Base-by-base conservation (phyloP, 2,113 vertebrate genomes). In the Cryptotis parvus region DNA sequence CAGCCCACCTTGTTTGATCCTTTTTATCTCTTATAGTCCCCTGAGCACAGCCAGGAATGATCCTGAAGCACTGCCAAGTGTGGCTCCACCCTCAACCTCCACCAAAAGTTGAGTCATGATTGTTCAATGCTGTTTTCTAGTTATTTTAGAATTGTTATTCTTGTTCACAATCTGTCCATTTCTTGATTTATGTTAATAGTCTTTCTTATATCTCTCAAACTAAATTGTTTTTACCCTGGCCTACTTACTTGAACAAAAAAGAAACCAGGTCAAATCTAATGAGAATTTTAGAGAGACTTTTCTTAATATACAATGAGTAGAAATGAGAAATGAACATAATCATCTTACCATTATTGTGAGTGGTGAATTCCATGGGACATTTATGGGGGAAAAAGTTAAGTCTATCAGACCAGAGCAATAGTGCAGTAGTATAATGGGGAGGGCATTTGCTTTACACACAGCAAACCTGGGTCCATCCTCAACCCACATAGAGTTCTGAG, bases 261-360 rank as follows among this genome's bases (percentile, higher is more conserved):
- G 75, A 96, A 92, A 90, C 72, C 35, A 27, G 66, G 43, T 39
- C 77, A 90, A 89, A 33, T 39, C 76, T 94, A 83, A 89, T 87
- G 68, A 91, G 89, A 93, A 78, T 35, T 84, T 75, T 55, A 45
- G 29, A 78, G 29, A 84, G 58, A 85, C 29, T 70, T 92, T 66
- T 81, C 63, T 35, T 89, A 31, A 35, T 55, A 95, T 35, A 83
- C 55, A 84, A 39, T 66, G 37, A 70, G 43, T 41, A 85, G 66
- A 94, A 92, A 76, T 68, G n/a, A 91, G 33, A 87, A 84, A 92
- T 68, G 16, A 65, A 90, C 43, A 10, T 69, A 84, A 78, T 74
- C 26, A 84, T 63, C 18, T 37, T 12, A 74, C 33, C 77, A 76
- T 92, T 65, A 84, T 74, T 84, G 7, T 61, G 33, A 4, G 6